These are phyloP conservation scores for Phthorimaea operculella DNA, from an alignment of 1,140 invertebrate species.

Conservation along the genomic window DNA sequence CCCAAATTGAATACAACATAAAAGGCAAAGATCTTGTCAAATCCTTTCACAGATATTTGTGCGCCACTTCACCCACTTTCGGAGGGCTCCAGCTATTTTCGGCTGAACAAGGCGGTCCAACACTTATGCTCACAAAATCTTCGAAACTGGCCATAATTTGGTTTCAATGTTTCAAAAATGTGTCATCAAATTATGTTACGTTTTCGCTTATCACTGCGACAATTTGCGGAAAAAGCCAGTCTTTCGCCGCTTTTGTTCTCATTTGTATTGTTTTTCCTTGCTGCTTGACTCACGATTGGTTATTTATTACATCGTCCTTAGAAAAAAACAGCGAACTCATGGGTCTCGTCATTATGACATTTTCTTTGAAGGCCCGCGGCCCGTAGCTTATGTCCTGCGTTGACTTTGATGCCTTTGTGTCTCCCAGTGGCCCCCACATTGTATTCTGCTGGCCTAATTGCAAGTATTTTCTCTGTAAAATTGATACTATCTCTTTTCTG, in stretches of 20 bases:
- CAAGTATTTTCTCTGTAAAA: not conserved
- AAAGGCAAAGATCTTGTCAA: constrained; percentile 3
- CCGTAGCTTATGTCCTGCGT: not conserved
- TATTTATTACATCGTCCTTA: not conserved
- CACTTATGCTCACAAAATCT: no score
- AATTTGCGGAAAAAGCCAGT: no score
- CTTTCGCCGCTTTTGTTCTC: no score
- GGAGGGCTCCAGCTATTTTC: not conserved
- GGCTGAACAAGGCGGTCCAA: no score
- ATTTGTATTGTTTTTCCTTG: no score
- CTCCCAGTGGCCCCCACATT: not conserved
- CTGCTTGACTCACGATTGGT: no score
- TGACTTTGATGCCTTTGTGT: not conserved
- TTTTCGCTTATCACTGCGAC: no score
- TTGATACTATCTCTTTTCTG: not conserved
- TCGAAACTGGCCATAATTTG: no score
- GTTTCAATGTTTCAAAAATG: no score
- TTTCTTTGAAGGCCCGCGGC: not conserved
- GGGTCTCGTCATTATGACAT: not conserved
- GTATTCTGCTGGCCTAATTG: not conserved
- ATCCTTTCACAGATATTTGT: constrained; percentile 3
- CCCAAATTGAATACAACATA: constrained; percentile 3
- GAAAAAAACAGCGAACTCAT: not conserved
- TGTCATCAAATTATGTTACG: no score
- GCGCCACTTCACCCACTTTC: not conserved